Evolutionary conservation across 2,797 vertebrate genomes (phyloP).

Genomic region (Sitta carolinensis): DNA sequence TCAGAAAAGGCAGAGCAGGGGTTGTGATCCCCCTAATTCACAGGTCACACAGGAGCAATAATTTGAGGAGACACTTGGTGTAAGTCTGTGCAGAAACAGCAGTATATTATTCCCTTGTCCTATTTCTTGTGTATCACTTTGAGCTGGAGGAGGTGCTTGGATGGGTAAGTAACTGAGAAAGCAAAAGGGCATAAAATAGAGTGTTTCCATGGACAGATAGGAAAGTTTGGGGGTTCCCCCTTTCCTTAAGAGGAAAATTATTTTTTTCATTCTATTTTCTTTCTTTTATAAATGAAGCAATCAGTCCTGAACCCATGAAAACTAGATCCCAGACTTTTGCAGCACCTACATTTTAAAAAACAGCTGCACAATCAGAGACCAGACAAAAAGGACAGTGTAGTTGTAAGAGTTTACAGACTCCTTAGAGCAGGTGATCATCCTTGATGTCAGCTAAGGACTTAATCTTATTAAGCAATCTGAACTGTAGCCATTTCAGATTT

Average conservation of each 20-base stretch:
- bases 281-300: background rate
- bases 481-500: background rate
- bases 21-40: background rate
- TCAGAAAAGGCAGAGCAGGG: background rate
- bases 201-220: background rate
- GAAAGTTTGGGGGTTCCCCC: fast-evolving
- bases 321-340: background rate
- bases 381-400: background rate
- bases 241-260: background rate
- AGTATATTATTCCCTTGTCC: background rate
- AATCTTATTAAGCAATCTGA: background rate
- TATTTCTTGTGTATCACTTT: background rate
- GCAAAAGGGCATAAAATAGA: background rate
- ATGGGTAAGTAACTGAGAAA: background rate
- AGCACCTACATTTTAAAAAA: background rate
- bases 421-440: background rate
- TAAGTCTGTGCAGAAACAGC: background rate
- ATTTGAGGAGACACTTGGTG: background rate
- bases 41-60: background rate
- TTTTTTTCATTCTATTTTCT: background rate
- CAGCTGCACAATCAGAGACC: background rate
- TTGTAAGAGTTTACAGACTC: background rate
- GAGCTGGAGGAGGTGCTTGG: background rate
- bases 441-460: background rate
- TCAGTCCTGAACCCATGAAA: background rate